Evolutionary conservation across 2,888 invertebrate species (phyloP).

Genomic region (Trachelus iudaicus): DNA sequence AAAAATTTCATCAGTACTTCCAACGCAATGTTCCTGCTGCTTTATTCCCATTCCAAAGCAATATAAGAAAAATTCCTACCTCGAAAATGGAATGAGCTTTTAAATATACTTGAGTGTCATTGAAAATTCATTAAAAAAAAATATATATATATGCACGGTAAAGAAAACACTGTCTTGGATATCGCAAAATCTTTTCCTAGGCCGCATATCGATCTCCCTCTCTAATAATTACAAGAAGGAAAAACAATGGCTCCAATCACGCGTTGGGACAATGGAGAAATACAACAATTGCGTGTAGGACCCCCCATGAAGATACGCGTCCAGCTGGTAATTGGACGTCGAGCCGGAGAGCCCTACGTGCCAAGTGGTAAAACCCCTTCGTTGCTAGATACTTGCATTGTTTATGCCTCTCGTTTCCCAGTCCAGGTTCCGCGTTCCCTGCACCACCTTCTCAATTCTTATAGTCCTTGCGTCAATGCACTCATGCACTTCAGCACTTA

Average conservation of each 20-base stretch:
- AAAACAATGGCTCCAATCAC: conserved; percentile 63
- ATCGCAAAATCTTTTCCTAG: neutral
- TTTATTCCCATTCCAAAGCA: neutral
- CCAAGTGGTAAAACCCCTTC: conserved; percentile 61
- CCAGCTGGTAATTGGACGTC: conserved; percentile 63
- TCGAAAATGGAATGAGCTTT: neutral
- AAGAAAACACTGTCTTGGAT: neutral
- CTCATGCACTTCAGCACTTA: neutral
- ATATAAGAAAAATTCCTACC: neutral
- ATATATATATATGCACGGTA: neutral
- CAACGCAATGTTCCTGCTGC: neutral
- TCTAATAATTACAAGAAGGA: conserved; percentile 55
- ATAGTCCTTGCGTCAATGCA: neutral
- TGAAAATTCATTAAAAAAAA: neutral
- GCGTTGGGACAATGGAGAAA: conserved; percentile 59
- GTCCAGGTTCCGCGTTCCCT: neutral
- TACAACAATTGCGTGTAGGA: conserved; percentile 63
- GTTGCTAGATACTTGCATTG: conserved; percentile 57
- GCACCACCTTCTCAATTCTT: neutral
- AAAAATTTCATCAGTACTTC: neutral
- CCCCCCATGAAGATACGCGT: conserved; percentile 64
- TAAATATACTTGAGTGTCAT: neutral
- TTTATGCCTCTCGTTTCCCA: conserved; percentile 38
- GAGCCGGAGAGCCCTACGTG: conserved; percentile 55
- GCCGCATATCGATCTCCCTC: conserved; percentile 3